Conservation (phyloP, 1,140 invertebrate species). For the Triops cancriformis region DNA sequence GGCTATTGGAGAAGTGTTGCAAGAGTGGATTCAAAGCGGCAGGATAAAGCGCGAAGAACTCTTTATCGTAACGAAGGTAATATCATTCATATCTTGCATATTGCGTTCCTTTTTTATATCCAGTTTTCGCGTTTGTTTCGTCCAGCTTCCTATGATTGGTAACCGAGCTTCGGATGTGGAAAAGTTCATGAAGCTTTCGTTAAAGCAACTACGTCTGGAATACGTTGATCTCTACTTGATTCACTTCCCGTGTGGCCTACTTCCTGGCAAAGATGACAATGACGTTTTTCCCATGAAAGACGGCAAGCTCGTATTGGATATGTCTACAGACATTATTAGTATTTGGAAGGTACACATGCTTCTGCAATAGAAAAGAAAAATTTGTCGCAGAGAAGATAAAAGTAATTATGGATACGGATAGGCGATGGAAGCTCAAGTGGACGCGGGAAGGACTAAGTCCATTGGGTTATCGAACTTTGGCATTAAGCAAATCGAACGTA, state of each 20-base stretch:
- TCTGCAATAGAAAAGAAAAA: constrained; percentile 54
- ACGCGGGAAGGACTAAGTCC: constrained; percentile 40
- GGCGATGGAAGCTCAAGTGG: constrained; percentile 33
- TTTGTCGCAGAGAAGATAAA: constrained; percentile 28
- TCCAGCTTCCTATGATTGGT: constrained; percentile 35
- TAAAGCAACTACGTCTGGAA: constrained; percentile 38
- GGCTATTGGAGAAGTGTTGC: constrained; percentile 40
- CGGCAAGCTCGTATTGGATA: constrained; percentile 55
- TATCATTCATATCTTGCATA: background rate
- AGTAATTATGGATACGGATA: background rate
- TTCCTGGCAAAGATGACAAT: constrained; percentile 41
- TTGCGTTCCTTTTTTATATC: background rate
- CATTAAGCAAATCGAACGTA: constrained; percentile 40
- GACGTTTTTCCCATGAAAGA: constrained; percentile 43
- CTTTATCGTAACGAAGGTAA: constrained; percentile 54
- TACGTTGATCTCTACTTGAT: constrained; percentile 56
- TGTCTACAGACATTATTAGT: constrained; percentile 55
- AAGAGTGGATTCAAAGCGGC: constrained; percentile 38
- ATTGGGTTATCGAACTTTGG: constrained; percentile 48
- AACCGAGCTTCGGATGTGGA: constrained; percentile 35
- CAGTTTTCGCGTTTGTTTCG: background rate
- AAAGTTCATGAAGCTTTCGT: constrained; percentile 39
- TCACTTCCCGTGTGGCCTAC: constrained; percentile 64
- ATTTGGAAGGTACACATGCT: constrained; percentile 64
- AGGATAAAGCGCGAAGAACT: constrained; percentile 40